Conservation (phyloP, 1,140 invertebrate species). For the Ephestia elutella region DNA sequence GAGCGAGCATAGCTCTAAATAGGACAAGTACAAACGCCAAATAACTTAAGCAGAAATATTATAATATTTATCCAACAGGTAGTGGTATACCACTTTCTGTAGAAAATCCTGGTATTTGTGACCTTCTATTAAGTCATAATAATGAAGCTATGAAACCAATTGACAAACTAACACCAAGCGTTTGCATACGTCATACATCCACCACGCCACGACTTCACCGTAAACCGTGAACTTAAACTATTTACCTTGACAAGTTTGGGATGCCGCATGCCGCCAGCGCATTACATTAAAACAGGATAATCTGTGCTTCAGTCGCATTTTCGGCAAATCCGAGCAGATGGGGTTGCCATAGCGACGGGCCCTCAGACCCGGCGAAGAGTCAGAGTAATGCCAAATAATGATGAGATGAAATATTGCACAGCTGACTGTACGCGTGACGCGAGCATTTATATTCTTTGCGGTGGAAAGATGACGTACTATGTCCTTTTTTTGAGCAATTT, state of each 20-base stretch:
- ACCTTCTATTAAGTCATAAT: background rate
- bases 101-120: too few relatives aligned
- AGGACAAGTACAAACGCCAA: too few relatives aligned
- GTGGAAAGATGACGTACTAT: background rate
- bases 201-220: constrained; percentile 43
- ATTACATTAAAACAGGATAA: constrained; percentile 49
- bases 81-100: too few relatives aligned
- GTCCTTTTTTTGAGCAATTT: too few relatives aligned
- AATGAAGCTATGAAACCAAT: background rate
- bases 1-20: too few relatives aligned
- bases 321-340: constrained; percentile 38
- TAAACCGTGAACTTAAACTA: constrained; percentile 52
- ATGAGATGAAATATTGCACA: constrained; percentile 45
- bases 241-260: constrained; percentile 54
- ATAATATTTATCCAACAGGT: too few relatives aligned
- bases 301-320: constrained; percentile 43
- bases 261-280: constrained; percentile 49
- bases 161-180: background rate
- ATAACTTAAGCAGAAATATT: too few relatives aligned
- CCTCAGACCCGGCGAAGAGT: constrained; percentile 36
- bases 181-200: constrained; percentile 1
- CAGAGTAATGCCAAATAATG: constrained; percentile 51
- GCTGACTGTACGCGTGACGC: constrained; percentile 12
- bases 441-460: background rate
- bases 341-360: constrained; percentile 46